Conservation (phyloP, 1,140 invertebrate genomes). For the Branchinecta lindahli region DNA sequence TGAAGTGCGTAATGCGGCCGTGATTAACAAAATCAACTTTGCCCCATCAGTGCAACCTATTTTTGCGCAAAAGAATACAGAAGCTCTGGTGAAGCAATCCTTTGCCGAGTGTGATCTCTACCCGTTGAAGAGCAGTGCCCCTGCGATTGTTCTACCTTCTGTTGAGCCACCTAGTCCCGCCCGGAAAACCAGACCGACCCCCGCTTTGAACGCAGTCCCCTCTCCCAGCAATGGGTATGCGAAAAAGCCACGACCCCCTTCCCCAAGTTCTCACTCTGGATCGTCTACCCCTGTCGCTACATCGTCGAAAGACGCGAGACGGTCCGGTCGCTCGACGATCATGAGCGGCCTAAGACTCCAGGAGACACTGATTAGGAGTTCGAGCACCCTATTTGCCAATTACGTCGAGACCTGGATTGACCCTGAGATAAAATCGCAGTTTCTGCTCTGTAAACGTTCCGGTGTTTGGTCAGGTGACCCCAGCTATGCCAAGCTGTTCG, state of each 20-base stretch:
- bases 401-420: neutral
- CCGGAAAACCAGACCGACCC: neutral
- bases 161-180: neutral
- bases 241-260: neutral
- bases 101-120: neutral
- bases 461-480: neutral
- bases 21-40: neutral
- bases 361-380: neutral
- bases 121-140: neutral
- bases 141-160: neutral
- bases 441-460: neutral
- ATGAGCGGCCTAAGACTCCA: neutral
- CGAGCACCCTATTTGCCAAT: neutral
- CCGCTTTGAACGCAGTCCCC: neutral
- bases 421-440: neutral
- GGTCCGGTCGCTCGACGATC: neutral
- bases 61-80: neutral
- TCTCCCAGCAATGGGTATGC: neutral
- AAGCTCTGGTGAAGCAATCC: neutral
- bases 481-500: neutral
- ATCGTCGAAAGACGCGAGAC: conserved; percentile 1
- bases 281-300: neutral
- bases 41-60: neutral
- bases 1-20: neutral
- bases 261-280: neutral